phyloP scores from a whole-genome alignment of 2,797 vertebrate genomes.

The Ceyx erithaca region DNA sequence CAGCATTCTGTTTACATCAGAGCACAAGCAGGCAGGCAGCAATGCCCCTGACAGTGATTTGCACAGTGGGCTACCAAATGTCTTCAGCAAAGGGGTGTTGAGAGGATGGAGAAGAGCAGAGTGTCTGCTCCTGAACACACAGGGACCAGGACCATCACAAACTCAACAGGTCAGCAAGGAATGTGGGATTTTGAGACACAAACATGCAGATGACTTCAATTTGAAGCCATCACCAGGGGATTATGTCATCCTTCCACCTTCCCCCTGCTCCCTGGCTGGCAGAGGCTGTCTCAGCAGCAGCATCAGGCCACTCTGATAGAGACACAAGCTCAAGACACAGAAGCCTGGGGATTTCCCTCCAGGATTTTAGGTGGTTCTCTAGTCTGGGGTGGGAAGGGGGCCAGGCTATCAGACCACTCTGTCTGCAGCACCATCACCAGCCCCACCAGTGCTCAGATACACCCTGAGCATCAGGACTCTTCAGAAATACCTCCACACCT shows the following conservation, averaged over 20 bases:
- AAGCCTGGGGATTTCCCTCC: neutral
- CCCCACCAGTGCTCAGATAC: neutral
- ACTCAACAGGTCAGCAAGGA: neutral
- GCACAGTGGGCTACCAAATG: neutral
- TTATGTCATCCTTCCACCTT: conserved; percentile 22
- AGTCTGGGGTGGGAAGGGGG: neutral
- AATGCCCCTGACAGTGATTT: neutral
- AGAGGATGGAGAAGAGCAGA: neutral
- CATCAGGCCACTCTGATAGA: neutral
- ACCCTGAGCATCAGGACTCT: neutral
- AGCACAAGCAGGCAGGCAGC: neutral
- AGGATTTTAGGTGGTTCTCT: neutral
- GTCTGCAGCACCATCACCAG: neutral
- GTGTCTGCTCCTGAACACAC: fast-evolving
- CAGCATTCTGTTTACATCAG: neutral
- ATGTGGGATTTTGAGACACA: neutral
- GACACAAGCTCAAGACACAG: neutral
- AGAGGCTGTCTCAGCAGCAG: conserved; percentile 4
- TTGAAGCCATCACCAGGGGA: conserved; percentile 32
- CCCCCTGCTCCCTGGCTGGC: conserved; percentile 19
- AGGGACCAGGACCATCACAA: neutral
- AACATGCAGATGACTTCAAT: conserved; percentile 22
- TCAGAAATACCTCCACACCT: fast-evolving
- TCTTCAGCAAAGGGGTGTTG: neutral
- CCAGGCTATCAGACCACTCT: fast-evolving